Evolutionary conservation across 2,797 vertebrate species (phyloP).

Genomic region (Takifugu ocellatus): DNA sequence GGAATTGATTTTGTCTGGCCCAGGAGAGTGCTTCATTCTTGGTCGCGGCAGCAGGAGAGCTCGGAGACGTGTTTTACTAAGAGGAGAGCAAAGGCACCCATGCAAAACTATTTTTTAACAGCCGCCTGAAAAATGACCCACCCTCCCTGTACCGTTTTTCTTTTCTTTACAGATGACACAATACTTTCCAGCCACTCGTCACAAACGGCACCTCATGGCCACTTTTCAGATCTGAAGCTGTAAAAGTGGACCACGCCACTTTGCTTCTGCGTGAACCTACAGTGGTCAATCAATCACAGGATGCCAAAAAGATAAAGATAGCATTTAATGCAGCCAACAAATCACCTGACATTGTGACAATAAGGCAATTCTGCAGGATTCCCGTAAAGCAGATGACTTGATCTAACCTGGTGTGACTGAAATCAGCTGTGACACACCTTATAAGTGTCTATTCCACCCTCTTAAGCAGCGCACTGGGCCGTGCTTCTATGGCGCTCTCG

Average conservation of each 20-base stretch:
- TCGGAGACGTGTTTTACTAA: slow-evolving; percentile 68
- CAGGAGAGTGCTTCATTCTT: slow-evolving; percentile 75
- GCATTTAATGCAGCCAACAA: no score
- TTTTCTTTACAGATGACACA: slow-evolving; percentile 69
- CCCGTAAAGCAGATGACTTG: no score
- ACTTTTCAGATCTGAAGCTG: slow-evolving; percentile 63
- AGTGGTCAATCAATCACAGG: no score
- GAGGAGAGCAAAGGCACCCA: slow-evolving; percentile 68
- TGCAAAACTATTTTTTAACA: slow-evolving; percentile 74
- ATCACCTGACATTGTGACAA: no score
- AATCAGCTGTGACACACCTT: no score
- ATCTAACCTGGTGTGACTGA: no score
- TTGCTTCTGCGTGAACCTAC: no score
- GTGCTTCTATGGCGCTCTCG: no score
- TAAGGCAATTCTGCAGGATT: no score
- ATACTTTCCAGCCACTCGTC: slow-evolving; percentile 67
- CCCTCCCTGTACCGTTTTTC: slow-evolving; percentile 34
- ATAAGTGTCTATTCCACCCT: no score
- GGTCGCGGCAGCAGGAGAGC: slow-evolving; percentile 63
- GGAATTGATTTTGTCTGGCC: slow-evolving; percentile 77
- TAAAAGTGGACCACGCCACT: slow-evolving; percentile 33
- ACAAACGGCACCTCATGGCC: slow-evolving; percentile 54
- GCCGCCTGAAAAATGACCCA: slow-evolving; percentile 64
- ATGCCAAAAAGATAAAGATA: no score
- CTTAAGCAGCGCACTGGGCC: no score